phyloP scores from a whole-genome alignment of 1,140 invertebrate genomes.

The Ephestia elutella region DNA sequence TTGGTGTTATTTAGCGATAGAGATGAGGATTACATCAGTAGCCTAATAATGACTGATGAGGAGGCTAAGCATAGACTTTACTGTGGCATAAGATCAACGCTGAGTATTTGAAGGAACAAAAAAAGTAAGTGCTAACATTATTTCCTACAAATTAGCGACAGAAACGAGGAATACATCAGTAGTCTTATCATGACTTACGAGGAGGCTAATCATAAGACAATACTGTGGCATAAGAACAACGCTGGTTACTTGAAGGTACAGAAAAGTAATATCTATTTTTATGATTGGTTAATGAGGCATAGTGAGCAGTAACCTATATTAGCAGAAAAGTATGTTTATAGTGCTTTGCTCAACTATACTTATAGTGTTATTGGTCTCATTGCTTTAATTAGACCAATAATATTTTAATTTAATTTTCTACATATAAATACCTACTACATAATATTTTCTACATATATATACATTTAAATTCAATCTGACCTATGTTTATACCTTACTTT shows the following conservation, averaged over 20 bases:
- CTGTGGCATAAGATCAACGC: constrained; percentile 91
- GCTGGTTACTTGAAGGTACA: constrained; percentile 87
- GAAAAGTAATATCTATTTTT: constrained; percentile 77
- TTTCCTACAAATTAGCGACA: constrained; percentile 78
- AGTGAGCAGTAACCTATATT: no score
- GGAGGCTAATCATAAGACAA: constrained; percentile 86
- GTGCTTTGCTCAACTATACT: no score
- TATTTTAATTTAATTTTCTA: no score
- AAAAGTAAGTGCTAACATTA: constrained; percentile 75
- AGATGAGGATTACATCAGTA: constrained; percentile 93
- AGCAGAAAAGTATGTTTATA: no score
- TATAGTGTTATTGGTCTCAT: no score
- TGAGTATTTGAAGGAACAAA: constrained; percentile 86
- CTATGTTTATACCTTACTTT: no score
- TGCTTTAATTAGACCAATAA: no score
- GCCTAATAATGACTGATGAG: constrained; percentile 88
- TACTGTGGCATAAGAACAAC: constrained; percentile 89
- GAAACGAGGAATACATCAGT: constrained; percentile 94
- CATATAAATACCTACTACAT: no score
- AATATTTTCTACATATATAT: no score
- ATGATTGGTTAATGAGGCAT: no score
- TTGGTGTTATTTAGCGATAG: constrained; percentile 90
- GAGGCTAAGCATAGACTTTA: constrained; percentile 84
- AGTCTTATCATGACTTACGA: constrained; percentile 88
- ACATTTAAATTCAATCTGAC: no score